These are phyloP conservation scores for Gnathonemus echidnorhynchus DNA, from an alignment of 2,113 vertebrate species.

Conservation along the genomic window DNA sequence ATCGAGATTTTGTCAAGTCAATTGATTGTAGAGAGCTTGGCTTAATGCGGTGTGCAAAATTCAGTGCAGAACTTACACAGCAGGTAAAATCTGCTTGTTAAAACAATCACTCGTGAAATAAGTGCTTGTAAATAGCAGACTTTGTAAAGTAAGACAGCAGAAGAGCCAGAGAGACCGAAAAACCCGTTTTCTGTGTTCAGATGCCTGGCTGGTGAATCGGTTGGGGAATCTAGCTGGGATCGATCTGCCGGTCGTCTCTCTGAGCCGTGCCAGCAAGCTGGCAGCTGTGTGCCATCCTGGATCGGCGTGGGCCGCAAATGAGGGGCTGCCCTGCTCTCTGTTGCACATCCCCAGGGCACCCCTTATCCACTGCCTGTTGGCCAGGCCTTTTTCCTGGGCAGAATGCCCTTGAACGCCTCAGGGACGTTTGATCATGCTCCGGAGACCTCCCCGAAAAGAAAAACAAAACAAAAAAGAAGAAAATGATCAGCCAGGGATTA, in stretches of 20 bases:
- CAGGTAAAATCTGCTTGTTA: neutral
- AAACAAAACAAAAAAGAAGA: neutral
- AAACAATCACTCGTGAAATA: neutral
- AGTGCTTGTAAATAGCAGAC: neutral
- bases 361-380: neutral
- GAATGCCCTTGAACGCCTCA: neutral
- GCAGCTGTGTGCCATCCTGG: neutral
- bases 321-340: neutral
- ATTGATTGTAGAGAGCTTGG: neutral
- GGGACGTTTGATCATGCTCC: neutral
- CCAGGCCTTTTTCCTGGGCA: neutral
- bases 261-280: neutral
- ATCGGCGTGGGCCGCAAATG: neutral
- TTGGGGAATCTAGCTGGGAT: neutral
- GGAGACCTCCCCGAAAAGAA: neutral
- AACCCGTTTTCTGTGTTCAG: neutral
- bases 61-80: neutral
- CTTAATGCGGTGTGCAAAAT: neutral
- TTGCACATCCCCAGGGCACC: neutral
- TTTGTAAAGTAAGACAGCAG: neutral
- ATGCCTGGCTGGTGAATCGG: neutral
- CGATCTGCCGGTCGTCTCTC: neutral
- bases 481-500: constrained; percentile 7
- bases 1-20: neutral
- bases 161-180: neutral